Base-by-base conservation (phyloP, 53 echinoderm and acorn worm genomes). In the Patiria pectinifera region DNA sequence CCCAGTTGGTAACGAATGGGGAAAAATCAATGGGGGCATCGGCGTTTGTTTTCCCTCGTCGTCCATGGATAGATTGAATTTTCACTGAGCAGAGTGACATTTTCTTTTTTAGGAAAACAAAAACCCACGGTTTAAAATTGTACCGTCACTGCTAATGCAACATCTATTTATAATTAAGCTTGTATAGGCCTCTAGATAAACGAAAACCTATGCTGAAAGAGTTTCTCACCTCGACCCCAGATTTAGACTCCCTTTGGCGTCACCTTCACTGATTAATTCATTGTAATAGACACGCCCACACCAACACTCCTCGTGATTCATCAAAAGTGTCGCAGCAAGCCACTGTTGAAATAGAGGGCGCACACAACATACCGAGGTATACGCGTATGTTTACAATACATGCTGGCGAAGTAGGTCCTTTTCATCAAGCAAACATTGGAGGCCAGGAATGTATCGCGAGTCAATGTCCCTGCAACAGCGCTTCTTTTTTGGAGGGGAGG, bases 261-360 rank as follows among this genome's bases (percentile, higher is more conserved):
- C 74, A 24, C 9, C 74, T 23, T 1, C 74, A 9, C 74, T 74
- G 74, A 74, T 74, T 0, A 24, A 74, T 16, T 24, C 22, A 24
- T 74, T 74, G 74, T 74, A 74, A 24, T 24, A 74, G 23, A 74
- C 74, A 74, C 22, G 74, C 74, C 74, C n/a, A 74, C 74, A 74
- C 74, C 74, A 74, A 9, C 21, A 74, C 6, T 11, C 74, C 74
- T n/a, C n/a, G 66, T 66, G 66, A 74, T n/a, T 74, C 74, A 74
- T n/a, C 24, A 22, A n/a, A 4, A 23, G 3, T 21, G 74, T 74
- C 24, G 22, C 24, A 74, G 3, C 53, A 53, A 18, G 66, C 66
- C 66, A 18, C 19, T n/a, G n/a, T n/a, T n/a, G 4, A 18, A 35
- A 18, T 16, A 66, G 66, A 74, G 24, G n/a, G 9, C 19, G 70